phyloP scores from a whole-genome alignment of 2,888 invertebrate species.

The Hetaerina titia region DNA sequence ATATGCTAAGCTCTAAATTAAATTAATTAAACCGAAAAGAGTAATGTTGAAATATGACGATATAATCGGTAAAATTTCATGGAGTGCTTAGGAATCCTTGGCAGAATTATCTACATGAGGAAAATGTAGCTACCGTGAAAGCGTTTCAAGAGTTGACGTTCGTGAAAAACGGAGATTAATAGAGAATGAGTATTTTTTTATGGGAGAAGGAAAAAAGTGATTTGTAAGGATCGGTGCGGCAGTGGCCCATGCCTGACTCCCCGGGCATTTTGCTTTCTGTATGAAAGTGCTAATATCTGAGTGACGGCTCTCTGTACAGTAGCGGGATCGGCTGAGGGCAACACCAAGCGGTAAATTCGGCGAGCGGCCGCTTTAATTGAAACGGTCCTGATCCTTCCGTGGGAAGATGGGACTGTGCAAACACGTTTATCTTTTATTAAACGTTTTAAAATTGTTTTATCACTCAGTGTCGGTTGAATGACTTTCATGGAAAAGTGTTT shows the following conservation, averaged over 20 bases:
- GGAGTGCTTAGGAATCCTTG: too few species aligned
- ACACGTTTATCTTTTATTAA: constrained; percentile 8
- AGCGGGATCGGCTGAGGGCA: background rate
- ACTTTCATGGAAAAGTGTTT: background rate
- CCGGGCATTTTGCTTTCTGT: background rate
- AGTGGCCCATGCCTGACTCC: background rate
- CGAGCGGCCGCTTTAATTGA: background rate
- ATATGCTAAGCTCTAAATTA: too few species aligned
- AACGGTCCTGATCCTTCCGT: background rate
- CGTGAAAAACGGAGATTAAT: too few species aligned
- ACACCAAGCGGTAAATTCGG: background rate
- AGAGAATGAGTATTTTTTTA: too few species aligned
- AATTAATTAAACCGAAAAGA: too few species aligned
- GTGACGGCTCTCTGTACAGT: background rate
- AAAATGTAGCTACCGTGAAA: too few species aligned
- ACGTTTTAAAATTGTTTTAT: background rate
- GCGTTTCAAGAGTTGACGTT: too few species aligned
- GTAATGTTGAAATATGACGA: too few species aligned
- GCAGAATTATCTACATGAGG: too few species aligned
- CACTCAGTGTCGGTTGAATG: background rate
- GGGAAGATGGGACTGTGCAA: constrained; percentile 2
- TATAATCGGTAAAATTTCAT: too few species aligned
- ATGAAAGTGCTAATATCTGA: background rate
- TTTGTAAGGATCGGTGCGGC: background rate
- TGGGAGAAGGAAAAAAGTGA: too few species aligned